A percentile compares a stretch with the other conserved stretches of the same genome.
These are phyloP conservation scores for Phylloscopus whistleri DNA, from an alignment of 2,113 vertebrate species.

Conservation along the genomic window DNA sequence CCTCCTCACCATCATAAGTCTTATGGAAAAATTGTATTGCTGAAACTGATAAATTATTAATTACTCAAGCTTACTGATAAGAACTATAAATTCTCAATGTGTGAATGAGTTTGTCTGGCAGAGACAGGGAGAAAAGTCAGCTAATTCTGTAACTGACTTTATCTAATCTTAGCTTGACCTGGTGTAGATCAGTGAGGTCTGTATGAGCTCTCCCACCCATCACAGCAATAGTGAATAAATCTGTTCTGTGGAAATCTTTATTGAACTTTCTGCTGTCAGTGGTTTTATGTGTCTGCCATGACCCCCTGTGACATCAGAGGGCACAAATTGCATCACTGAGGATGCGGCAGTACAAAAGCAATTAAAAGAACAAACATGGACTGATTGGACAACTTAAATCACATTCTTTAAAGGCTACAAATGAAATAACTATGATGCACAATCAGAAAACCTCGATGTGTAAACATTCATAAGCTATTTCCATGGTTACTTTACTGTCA, in stretches of 20 bases:
- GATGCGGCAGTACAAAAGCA: constrained; percentile 9
- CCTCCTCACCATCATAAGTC: background rate
- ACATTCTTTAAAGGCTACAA: constrained; percentile 38
- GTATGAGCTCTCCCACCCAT: background rate
- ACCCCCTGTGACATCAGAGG: background rate
- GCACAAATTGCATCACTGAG: constrained; percentile 3
- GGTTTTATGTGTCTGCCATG: background rate
- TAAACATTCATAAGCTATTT: constrained; percentile 10
- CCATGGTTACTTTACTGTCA: background rate
- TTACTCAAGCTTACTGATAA: background rate
- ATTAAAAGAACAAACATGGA: constrained; percentile 61
- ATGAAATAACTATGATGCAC: background rate
- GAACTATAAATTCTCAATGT: background rate
- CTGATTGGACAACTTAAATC: constrained; percentile 44
- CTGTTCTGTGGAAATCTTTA: background rate
- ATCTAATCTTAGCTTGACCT: background rate
- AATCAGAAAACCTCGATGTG: background rate
- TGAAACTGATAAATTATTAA: background rate
- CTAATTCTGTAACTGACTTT: background rate
- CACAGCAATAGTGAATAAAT: background rate
- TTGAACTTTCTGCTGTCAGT: background rate
- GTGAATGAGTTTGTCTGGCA: background rate
- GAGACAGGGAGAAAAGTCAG: background rate
- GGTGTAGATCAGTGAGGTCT: background rate
- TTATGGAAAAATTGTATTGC: background rate